These are phyloP conservation scores for Syncerus caffer DNA, from an alignment of 2,797 vertebrate species.

Conservation along the genomic window DNA sequence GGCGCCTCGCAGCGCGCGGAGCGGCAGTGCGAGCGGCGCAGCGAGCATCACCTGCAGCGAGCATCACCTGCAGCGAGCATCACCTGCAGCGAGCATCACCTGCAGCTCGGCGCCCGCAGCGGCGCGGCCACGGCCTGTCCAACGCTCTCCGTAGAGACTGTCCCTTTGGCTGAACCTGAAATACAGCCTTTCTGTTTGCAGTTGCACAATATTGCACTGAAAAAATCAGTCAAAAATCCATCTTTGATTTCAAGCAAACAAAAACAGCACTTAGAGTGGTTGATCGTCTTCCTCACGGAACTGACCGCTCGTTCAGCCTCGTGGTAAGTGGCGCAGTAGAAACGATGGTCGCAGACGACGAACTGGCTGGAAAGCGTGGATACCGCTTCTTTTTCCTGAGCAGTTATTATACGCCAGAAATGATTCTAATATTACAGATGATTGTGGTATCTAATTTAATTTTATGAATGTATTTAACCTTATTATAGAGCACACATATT, in stretches of 20 bases:
- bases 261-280: background rate
- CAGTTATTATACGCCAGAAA: background rate
- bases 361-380: background rate
- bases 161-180: background rate
- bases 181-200: background rate
- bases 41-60: no score
- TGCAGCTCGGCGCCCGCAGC: accelerated
- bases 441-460: background rate
- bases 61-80: no score
- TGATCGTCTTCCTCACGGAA: background rate
- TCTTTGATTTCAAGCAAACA: background rate
- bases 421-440: background rate
- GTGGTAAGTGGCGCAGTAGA: background rate
- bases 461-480: background rate
- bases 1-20: accelerated
- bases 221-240: background rate
- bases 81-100: no score
- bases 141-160: background rate
- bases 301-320: background rate
- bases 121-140: no score
- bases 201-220: background rate
- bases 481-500: background rate
- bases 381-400: background rate
- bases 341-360: background rate
- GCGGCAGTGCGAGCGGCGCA: accelerated